A percentile compares a stretch with the other conserved stretches of the same genome.
Evolutionary conservation across 2,797 vertebrate species (phyloP).

Genomic region (Coluber constrictor): DNA sequence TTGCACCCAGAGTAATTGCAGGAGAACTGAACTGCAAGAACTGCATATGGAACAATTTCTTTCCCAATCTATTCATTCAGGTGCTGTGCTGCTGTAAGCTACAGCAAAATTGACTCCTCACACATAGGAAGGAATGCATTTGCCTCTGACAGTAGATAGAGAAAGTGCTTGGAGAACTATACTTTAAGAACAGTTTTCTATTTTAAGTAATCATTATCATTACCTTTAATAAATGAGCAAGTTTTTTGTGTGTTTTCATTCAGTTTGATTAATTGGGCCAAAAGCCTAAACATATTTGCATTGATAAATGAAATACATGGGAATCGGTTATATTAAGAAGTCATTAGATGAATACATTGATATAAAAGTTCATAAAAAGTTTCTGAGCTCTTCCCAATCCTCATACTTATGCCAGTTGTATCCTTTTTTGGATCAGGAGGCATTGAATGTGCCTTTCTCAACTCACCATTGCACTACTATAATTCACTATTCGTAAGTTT

Average conservation of each 20-base stretch:
- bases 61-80: not conserved
- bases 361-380: not conserved
- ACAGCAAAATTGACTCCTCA: not conserved
- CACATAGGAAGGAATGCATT: not conserved
- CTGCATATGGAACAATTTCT: not conserved
- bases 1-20: not conserved
- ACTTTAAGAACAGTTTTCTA: not conserved
- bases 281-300: not conserved
- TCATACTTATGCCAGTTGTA: not conserved
- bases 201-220: not conserved
- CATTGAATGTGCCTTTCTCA: not conserved
- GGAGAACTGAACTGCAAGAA: not conserved
- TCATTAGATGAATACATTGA: not conserved
- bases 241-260: not conserved
- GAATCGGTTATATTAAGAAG: not conserved
- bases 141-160: not conserved
- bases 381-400: not conserved
- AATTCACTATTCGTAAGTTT: not conserved
- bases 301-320: not conserved
- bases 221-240: not conserved
- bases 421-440: not conserved
- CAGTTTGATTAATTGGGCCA: not conserved
- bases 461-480: not conserved
- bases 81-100: not conserved
- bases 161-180: not conserved